Evolutionary conservation across 2,797 vertebrate genomes (phyloP).

Genomic region (Echeneis naucrates): DNA sequence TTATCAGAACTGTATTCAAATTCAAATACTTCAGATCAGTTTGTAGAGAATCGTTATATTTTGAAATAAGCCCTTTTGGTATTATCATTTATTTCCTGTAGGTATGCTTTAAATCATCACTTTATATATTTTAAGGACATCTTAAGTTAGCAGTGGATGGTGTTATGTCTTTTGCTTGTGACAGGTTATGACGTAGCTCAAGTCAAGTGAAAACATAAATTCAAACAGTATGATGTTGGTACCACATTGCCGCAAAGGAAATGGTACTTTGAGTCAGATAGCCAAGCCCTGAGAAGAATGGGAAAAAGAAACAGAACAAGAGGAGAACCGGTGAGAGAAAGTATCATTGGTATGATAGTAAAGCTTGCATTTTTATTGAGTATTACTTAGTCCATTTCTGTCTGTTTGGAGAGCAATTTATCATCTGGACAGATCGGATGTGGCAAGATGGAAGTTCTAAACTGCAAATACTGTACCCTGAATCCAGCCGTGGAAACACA

Average conservation of each 20-base stretch:
- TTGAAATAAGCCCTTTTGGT: not conserved
- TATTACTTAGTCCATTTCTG: conserved; percentile 60
- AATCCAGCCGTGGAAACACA: conserved; percentile 13
- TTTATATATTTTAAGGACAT: not conserved
- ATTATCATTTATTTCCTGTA: not conserved
- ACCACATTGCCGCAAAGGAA: conserved; percentile 8
- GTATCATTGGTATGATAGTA: conserved; percentile 34
- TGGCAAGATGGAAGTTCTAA: conserved; percentile 36
- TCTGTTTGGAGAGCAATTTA: conserved; percentile 53
- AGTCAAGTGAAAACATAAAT: conserved; percentile 46
- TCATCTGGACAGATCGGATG: conserved; percentile 50
- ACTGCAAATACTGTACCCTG: conserved; percentile 14
- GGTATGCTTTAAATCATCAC: not conserved
- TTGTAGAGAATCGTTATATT: not conserved
- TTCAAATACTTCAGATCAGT: too few species aligned
- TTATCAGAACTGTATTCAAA: too few species aligned
- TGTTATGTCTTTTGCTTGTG: conserved; percentile 26
- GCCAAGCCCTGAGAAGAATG: conserved; percentile 5
- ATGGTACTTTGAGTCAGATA: conserved; percentile 12
- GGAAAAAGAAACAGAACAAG: not conserved
- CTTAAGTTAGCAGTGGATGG: conserved; percentile 35
- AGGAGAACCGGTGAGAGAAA: conserved; percentile 20
- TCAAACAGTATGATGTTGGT: conserved; percentile 20
- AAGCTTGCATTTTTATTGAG: conserved; percentile 69
- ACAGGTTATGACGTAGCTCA: not conserved